Evolutionary conservation across 2,113 vertebrate species (phyloP).

Genomic region (Heterocephalus glaber): DNA sequence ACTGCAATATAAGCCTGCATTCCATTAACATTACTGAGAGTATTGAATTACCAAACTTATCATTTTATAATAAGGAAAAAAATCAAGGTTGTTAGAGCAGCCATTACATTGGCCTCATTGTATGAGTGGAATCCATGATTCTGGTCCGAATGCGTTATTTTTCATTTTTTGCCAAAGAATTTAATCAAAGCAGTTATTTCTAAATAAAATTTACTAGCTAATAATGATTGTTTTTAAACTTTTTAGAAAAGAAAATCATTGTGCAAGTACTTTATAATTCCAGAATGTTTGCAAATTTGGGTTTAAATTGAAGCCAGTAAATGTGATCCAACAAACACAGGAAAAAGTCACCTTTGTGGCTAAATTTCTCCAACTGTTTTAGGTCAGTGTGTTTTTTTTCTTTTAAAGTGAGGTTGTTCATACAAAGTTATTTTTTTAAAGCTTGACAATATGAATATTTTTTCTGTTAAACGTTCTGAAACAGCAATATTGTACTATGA

Average conservation of each 20-base stretch:
- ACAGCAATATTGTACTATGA: background rate
- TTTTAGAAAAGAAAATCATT: slow-evolving; percentile 37
- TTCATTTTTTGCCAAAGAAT: slow-evolving; percentile 8
- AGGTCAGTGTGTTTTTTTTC: background rate
- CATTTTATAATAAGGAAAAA: slow-evolving; percentile 49
- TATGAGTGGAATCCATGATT: slow-evolving; percentile 39
- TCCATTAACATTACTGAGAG: background rate
- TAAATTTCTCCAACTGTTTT: slow-evolving; percentile 42
- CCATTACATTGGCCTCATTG: slow-evolving; percentile 2
- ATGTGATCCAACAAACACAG: background rate
- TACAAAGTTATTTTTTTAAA: background rate
- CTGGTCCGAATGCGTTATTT: background rate
- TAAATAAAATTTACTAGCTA: slow-evolving; percentile 45
- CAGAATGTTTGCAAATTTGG: background rate
- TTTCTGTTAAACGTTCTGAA: slow-evolving; percentile 35
- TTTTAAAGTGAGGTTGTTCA: slow-evolving; percentile 37
- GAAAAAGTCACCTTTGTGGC: background rate
- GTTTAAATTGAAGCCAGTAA: background rate
- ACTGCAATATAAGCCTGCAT: background rate
- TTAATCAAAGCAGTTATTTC: slow-evolving; percentile 58
- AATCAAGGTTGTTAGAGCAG: slow-evolving; percentile 9
- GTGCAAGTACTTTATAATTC: slow-evolving; percentile 21
- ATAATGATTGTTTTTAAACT: slow-evolving; percentile 34
- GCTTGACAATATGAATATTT: slow-evolving; percentile 8
- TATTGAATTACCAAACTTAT: slow-evolving; percentile 37